Evolutionary conservation across 1,140 invertebrate species (phyloP).

Genomic region (Sitobion miscanthi): DNA sequence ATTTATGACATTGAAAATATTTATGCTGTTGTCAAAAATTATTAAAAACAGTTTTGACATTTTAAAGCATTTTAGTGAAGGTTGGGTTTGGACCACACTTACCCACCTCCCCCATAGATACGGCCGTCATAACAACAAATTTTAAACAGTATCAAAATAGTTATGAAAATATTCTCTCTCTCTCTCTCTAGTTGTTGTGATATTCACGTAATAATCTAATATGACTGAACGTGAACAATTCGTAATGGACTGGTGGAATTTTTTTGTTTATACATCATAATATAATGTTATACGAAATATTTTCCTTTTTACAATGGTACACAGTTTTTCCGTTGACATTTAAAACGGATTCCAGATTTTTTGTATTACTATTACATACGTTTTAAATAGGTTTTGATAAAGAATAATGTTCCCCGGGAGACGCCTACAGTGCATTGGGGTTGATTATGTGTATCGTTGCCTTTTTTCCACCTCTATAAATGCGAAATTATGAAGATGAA

Average conservation of each 20-base stretch:
- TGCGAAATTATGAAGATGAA: slow-evolving; percentile 38
- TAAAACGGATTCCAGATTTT: slow-evolving; percentile 23
- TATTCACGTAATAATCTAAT: neutral
- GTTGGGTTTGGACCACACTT: accelerated
- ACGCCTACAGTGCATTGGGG: neutral
- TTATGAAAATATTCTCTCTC: neutral
- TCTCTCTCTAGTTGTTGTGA: neutral
- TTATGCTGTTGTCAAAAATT: neutral
- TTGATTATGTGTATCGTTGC: neutral
- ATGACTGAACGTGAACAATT: neutral
- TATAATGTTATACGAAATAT: neutral
- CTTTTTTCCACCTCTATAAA: slow-evolving; percentile 31
- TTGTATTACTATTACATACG: slow-evolving; percentile 26
- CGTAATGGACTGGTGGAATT: neutral
- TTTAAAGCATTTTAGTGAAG: neutral
- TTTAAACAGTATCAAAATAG: neutral
- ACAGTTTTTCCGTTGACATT: slow-evolving; percentile 7
- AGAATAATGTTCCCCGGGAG: slow-evolving; percentile 36
- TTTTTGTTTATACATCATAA: neutral
- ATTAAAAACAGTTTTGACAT: neutral
- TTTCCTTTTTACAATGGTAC: neutral
- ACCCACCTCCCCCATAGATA: too few relatives aligned
- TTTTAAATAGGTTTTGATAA: slow-evolving; percentile 37
- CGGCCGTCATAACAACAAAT: neutral
- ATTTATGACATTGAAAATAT: neutral